A percentile compares a stretch with the other conserved stretches of the same genome.
Evolutionary conservation across 2,888 invertebrate species (phyloP).

Genomic region (Cosmia trapezina): DNA sequence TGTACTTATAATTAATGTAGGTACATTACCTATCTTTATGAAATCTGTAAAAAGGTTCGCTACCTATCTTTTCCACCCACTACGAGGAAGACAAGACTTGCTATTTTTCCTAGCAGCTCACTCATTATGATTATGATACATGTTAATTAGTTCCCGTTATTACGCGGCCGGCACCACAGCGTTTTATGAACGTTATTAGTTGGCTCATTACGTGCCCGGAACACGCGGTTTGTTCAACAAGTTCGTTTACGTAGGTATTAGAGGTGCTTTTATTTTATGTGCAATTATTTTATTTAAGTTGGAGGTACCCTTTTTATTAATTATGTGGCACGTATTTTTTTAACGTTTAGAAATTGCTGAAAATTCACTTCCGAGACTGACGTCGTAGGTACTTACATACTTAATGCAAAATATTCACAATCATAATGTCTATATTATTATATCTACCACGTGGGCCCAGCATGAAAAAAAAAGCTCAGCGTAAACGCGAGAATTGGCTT

Average conservation of each 20-base stretch:
- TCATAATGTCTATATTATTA: not conserved
- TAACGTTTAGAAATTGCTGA: not conserved
- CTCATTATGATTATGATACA: slow-evolving; percentile 39
- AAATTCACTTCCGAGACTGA: too few relatives aligned
- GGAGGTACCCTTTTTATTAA: not conserved
- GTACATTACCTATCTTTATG: too few relatives aligned
- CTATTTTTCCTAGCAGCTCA: slow-evolving; percentile 15
- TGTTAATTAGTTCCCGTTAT: slow-evolving; percentile 37
- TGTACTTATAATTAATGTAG: too few relatives aligned
- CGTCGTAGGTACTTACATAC: not conserved
- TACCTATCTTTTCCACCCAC: not conserved
- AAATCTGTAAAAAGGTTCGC: too few relatives aligned
- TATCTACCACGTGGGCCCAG: too few relatives aligned
- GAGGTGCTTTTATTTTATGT: slow-evolving; percentile 1
- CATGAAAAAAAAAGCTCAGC: too few relatives aligned
- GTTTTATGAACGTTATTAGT: slow-evolving; percentile 44
- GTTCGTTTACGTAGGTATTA: slow-evolving; percentile 28
- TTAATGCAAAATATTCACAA: not conserved
- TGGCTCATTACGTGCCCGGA: slow-evolving; percentile 36
- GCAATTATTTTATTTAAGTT: not conserved
- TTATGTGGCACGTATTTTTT: not conserved
- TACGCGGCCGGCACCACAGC: not conserved
- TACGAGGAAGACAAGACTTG: not conserved
- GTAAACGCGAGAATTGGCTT: too few relatives aligned
- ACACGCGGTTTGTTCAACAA: slow-evolving; percentile 38